Evolutionary conservation across 1,140 invertebrate genomes (phyloP).

Genomic region (Drosophila pallidifrons): DNA sequence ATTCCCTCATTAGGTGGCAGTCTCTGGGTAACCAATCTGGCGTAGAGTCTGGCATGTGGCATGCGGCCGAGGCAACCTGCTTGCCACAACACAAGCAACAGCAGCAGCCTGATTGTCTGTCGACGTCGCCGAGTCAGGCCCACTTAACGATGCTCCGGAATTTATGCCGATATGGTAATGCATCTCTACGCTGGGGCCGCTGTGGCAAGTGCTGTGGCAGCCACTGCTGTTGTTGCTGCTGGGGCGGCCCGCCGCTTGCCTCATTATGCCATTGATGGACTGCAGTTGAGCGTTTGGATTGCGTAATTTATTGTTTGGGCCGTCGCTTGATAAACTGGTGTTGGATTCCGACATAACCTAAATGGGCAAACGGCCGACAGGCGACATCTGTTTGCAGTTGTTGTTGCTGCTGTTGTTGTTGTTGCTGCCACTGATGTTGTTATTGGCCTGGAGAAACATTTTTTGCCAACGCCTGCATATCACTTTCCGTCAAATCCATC

Average conservation of each 20-base stretch:
- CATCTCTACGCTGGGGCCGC: conserved; percentile 64
- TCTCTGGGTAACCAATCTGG: conserved; percentile 47
- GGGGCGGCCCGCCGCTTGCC: conserved; percentile 61
- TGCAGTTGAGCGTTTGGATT: conserved; percentile 84
- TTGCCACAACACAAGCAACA: conserved; percentile 30
- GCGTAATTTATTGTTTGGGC: conserved; percentile 84
- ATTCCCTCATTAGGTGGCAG: conserved; percentile 74
- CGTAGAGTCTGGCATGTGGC: conserved; percentile 12
- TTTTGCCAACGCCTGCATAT: conserved; percentile 80
- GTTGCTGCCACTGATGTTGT: conserved; percentile 31
- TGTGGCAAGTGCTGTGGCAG: conserved; percentile 24
- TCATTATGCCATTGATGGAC: conserved; percentile 84
- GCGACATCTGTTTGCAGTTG: conserved; percentile 50
- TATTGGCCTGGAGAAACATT: conserved; percentile 46
- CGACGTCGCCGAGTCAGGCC: conserved; percentile 36
- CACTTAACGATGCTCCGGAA: conserved; percentile 84
- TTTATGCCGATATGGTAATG: conserved; percentile 84
- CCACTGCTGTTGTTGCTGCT: conserved; percentile 22
- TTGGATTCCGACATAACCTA: conserved; percentile 67
- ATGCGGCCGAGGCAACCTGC: conserved; percentile 40
- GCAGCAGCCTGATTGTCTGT: conserved; percentile 52
- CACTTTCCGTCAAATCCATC: conserved; percentile 75
- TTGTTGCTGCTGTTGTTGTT: conserved; percentile 33
- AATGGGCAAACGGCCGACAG: conserved; percentile 71
- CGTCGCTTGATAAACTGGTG: conserved; percentile 81